A percentile compares a stretch with the other conserved stretches of the same genome.
phyloP scores from a whole-genome alignment of 2,113 vertebrate genomes.

The Corythornis madagascariensis region DNA sequence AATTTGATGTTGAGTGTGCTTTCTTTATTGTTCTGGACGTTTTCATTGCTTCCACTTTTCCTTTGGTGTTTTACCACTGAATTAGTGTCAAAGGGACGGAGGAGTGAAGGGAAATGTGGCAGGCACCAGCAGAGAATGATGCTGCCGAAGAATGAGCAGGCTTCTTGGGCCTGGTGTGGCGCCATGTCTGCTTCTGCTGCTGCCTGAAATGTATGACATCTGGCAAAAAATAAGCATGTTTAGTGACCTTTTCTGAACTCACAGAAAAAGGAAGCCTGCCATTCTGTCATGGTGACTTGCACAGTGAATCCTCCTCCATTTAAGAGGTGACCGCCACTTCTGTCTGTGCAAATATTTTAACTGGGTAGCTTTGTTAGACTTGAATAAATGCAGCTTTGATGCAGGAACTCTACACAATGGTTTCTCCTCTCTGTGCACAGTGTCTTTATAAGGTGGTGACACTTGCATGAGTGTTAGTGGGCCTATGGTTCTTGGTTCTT shows the following conservation, averaged over 20 bases:
- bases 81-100: neutral
- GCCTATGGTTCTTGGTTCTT: neutral
- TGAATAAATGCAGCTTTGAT: neutral
- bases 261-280: neutral
- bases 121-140: neutral
- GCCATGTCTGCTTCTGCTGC: neutral
- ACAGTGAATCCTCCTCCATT: neutral
- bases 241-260: neutral
- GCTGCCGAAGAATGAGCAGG: rapidly evolving
- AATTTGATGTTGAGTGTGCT: neutral
- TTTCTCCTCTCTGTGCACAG: neutral
- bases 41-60: conserved; percentile 17
- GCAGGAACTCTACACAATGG: neutral
- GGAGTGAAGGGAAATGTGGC: neutral
- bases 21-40: neutral
- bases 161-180: neutral
- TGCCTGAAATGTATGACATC: neutral
- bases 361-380: neutral
- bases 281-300: rapidly evolving
- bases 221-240: neutral
- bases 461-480: neutral
- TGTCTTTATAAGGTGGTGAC: neutral
- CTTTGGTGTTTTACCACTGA: neutral
- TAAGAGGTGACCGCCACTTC: neutral
- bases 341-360: neutral